Percentiles rank a stretch among this genome's conserved stretches.
phyloP scores from a whole-genome alignment of 1,140 invertebrate genomes.

The Propsilocerus akamusi region DNA sequence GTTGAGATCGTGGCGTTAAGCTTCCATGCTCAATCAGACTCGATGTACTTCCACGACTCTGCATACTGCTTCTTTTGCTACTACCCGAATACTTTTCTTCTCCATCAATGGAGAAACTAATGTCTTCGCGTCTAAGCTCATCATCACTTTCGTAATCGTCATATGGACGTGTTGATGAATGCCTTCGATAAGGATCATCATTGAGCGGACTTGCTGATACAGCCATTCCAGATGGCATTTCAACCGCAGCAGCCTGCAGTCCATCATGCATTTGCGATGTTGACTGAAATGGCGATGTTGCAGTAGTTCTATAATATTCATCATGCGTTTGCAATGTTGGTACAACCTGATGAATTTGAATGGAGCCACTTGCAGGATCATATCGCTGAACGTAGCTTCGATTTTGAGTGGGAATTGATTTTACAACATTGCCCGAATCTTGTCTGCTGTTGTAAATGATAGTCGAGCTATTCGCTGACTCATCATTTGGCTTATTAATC shows the following conservation, averaged over 20 bases:
- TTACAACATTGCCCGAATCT: background rate
- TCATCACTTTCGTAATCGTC: conserved; percentile 85
- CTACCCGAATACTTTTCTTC: conserved; percentile 41
- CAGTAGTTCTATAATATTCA: conserved; percentile 23
- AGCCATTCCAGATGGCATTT: background rate
- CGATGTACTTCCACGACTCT: conserved; percentile 73
- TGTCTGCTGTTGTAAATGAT: conserved; percentile 7
- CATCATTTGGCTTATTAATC: background rate
- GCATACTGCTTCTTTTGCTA: conserved; percentile 76
- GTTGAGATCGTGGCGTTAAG: conserved; percentile 68
- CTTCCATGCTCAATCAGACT: conserved; percentile 62
- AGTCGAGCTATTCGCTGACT: background rate
- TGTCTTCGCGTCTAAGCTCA: conserved; percentile 70
- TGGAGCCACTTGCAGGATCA: conserved; percentile 4
- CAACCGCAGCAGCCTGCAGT: conserved; percentile 1
- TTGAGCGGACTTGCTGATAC: conserved; percentile 4
- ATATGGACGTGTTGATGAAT: conserved; percentile 28
- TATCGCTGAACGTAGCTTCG: conserved; percentile 4
- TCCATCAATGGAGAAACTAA: conserved; percentile 59
- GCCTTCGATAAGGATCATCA: background rate
- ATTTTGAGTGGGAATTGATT: background rate
- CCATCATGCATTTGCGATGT: background rate
- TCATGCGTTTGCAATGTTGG: conserved; percentile 18
- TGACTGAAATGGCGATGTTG: conserved; percentile 21
- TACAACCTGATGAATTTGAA: conserved; percentile 14